Conservation (phyloP, 2,888 invertebrate species). For the Stramonita haemastoma region DNA sequence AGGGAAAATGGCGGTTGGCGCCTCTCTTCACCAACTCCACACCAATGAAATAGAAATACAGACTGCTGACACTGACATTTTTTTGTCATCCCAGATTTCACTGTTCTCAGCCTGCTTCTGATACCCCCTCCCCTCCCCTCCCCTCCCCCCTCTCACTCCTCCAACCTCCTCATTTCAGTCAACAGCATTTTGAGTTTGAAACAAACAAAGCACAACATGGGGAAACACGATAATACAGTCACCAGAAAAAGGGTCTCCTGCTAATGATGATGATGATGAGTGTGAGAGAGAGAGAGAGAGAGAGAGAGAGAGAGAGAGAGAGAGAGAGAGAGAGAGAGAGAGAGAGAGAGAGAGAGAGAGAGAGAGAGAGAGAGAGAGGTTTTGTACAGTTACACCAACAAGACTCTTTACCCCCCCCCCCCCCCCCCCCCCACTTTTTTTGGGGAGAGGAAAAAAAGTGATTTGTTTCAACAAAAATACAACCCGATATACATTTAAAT, state of each 20-base stretch:
- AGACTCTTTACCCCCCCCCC: background rate
- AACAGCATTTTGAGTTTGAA: too few species aligned
- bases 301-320: background rate
- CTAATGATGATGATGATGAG: too few species aligned
- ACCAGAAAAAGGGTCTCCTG: background rate
- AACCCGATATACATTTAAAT: background rate
- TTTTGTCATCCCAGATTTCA: too few species aligned
- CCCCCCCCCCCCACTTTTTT: background rate
- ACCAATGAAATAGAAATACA: background rate
- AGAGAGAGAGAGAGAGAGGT: background rate
- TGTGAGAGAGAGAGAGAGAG: background rate
- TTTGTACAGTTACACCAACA: background rate
- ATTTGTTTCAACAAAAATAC: background rate
- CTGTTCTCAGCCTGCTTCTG: background rate
- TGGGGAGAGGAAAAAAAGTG: background rate
- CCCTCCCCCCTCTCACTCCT: too few species aligned
- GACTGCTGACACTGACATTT: too few species aligned
- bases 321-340: background rate
- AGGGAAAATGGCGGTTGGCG: background rate
- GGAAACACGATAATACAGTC: background rate
- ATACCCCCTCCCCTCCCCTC: background rate
- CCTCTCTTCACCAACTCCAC: background rate
- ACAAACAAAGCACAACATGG: too few species aligned
- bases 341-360: background rate
- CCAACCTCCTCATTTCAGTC: too few species aligned